A percentile compares a stretch with the other conserved stretches of the same genome.
Conservation (phyloP, 2,888 invertebrate genomes). For the Drosophila paranaensis region DNA sequence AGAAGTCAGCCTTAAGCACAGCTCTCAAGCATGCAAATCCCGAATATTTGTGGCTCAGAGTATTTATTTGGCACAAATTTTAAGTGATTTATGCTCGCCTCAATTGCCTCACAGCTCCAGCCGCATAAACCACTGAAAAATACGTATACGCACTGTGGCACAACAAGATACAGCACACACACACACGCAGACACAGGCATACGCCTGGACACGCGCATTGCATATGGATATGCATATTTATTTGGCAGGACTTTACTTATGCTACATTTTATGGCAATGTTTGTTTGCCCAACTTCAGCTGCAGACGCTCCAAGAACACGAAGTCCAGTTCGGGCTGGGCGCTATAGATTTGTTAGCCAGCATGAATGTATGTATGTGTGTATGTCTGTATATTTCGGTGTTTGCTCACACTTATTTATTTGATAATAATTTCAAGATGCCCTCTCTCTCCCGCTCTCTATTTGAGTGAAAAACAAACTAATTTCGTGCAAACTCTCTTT, state of each 20-base stretch:
- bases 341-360: conserved; percentile 50
- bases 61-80: conserved; percentile 81
- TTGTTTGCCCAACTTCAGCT: conserved; percentile 63
- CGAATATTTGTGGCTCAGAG: conserved; percentile 66
- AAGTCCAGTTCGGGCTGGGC: not conserved
- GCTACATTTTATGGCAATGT: conserved; percentile 73
- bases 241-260: conserved; percentile 77
- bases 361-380: not conserved
- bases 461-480: conserved; percentile 55
- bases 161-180: conserved; percentile 27
- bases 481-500: conserved; percentile 26
- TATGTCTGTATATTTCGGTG: not conserved
- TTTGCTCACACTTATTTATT: conserved; percentile 68
- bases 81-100: conserved; percentile 77
- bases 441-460: conserved; percentile 12
- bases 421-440: conserved; percentile 70
- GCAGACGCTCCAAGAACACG: conserved; percentile 40
- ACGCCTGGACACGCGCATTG: conserved; percentile 43
- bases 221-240: conserved; percentile 67
- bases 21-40: conserved; percentile 54
- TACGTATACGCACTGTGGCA: conserved; percentile 32
- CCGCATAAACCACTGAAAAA: conserved; percentile 66
- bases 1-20: conserved; percentile 60
- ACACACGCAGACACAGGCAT: not conserved
- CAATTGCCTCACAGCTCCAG: conserved; percentile 61